Base-by-base conservation (phyloP, 2,888 invertebrate genomes). In the Charanyca ferruginea region DNA sequence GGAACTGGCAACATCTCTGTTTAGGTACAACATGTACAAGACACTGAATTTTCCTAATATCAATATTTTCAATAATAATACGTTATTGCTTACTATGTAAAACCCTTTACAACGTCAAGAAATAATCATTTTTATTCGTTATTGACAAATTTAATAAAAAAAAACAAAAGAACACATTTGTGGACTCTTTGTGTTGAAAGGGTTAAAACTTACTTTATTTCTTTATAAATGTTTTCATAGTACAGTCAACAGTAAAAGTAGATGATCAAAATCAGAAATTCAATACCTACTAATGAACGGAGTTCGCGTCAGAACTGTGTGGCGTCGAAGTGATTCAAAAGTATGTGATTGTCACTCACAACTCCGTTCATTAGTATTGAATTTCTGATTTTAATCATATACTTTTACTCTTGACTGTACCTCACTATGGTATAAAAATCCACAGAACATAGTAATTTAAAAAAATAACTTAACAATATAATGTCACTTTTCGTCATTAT, bases 11-110 rank as follows among this genome's bases (percentile, higher is more conserved):
- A 67, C 79, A 74, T 38, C 44, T 1, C 23, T 61, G 60, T 61
- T 66, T 73, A 74, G 28, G 59, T 62, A 75, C 47, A 59, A 53
- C 28, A 8, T 78, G 67, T 78, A 73, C 38, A 54, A 65, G 57
- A 47, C 23, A 35, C 57, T 61, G 42, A 20, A 66, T 49, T 58
- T 53, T 60, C 25, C 41, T 58, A 18, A 25, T 20, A 16, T 28
- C 8, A 41, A 38, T 51, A 22, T 47, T 52, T 41, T 59, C 18
- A 41, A 52, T 42, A 55, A 7, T 35, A 42, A 23, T 20, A 23
- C 1, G 41, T 48, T 28, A 45, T 32, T 54, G 1, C 3, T 18
- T 28, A 49, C 23, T n/a, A n/a, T 18, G 5, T 38, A 9, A 18
- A 45, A 25, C 7, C 16, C 13, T 32, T 54, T 32, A 28, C 9